Base-by-base conservation (phyloP, 2,888 invertebrate genomes). In the Heteromyza rotundicornis region DNA sequence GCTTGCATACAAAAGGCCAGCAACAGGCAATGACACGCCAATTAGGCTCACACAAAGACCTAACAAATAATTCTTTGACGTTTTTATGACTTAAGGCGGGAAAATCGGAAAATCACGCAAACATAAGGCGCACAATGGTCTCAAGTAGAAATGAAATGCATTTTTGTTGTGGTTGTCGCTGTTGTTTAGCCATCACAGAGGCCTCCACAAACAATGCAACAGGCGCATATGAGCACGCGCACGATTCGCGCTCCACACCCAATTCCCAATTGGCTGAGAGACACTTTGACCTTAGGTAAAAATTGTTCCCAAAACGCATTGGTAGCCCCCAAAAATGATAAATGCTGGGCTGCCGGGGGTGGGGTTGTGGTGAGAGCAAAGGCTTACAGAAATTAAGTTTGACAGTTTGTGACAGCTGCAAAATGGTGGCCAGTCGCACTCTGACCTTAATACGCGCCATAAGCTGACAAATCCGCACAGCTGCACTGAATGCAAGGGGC, bases 371-470 rank as follows among this genome's bases (percentile, higher is more conserved):
- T n/a, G 10, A 40, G 40, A 8, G 24, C 55, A n/a, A 7, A 12
- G 24, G 20, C 16, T 35, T 35, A 14, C 27, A 23, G 35, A 54
- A 75, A 75, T 75, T 75, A 71, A 75, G 74, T 74, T 72, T 75
- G 75, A 74, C 75, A 75, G 75, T 71, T 73, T 72, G 72, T 72
- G 74, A 74, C 74, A 75, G 47, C 19, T 14, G 40, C 40, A 40
- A 40, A 40, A 40, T 14, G 47, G 16, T 8, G 12, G 14, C 40
- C 40, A 66, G 65, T 66, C 74, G 73, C 75, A 73, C 74, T 73
- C 74, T 75, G 75, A 76, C 75, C 76, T 73, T 76, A 75, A 75
- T 75, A 75, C 73, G 71, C 70, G 72, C 20, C n/a, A 47, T 47
- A 20, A 17, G 19, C 20, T 47, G 47, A 20, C 47, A 47, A 47